Evolutionary conservation across 2,888 invertebrate species (phyloP).

Genomic region (Synergus itoensis): DNA sequence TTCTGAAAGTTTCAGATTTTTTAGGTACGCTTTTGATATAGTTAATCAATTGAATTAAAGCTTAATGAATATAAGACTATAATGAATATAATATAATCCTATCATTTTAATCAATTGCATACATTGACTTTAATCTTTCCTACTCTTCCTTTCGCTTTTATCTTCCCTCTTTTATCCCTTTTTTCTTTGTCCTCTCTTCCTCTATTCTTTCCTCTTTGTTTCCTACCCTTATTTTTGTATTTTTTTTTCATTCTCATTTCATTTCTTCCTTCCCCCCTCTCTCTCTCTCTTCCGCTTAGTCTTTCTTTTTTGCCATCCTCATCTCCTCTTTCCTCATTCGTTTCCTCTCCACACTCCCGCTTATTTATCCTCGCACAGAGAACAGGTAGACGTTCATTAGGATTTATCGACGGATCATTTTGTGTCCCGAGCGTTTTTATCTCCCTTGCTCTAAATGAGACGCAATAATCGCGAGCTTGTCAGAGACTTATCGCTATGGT

Average conservation of each 20-base stretch:
- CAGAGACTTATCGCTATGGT: constrained; percentile 55
- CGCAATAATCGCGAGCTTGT: constrained; percentile 63
- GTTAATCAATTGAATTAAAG: no score
- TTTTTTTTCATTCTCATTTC: constrained; percentile 49
- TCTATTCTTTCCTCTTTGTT: constrained; percentile 57
- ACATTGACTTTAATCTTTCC: neutral
- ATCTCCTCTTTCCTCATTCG: constrained; percentile 42
- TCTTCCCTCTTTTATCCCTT: constrained; percentile 34
- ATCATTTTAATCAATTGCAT: neutral
- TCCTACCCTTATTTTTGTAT: constrained; percentile 46
- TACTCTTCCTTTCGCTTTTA: neutral
- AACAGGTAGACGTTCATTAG: constrained; percentile 75
- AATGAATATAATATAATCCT: neutral
- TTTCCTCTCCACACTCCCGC: constrained; percentile 46
- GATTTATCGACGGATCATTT: constrained; percentile 75
- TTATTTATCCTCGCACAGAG: constrained; percentile 66
- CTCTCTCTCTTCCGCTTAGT: neutral
- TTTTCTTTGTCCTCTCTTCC: constrained; percentile 45
- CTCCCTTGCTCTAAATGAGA: constrained; percentile 62
- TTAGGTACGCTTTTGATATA: no score
- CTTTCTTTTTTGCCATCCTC: neutral
- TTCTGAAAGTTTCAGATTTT: no score
- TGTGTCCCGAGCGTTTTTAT: constrained; percentile 62
- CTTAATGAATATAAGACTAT: neutral
- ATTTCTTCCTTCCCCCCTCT: constrained; percentile 29